phyloP scores from a whole-genome alignment of 2,797 vertebrate species.

The Chaenodraco wilsoni region DNA sequence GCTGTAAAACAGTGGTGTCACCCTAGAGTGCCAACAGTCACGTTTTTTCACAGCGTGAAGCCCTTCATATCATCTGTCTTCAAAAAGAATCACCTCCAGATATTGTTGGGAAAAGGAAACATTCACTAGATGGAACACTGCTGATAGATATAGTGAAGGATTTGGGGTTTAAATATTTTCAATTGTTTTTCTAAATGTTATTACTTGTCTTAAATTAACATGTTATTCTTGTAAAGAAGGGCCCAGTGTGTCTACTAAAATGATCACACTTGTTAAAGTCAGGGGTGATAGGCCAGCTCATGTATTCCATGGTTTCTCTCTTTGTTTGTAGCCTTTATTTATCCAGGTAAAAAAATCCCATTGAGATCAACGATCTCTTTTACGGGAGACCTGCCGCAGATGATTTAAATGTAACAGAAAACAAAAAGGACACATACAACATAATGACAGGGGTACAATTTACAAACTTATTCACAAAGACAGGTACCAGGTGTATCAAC shows the following conservation, averaged over 20 bases:
- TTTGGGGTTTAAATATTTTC: background rate
- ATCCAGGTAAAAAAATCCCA: too few relatives aligned
- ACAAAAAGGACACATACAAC: too few relatives aligned
- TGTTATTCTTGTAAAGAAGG: background rate
- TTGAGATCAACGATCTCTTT: too few relatives aligned
- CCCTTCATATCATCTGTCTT: slow-evolving; percentile 45
- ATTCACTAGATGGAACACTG: background rate
- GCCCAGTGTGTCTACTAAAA: slow-evolving; percentile 1
- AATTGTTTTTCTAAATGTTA: slow-evolving; percentile 3
- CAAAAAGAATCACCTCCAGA: slow-evolving; percentile 45
- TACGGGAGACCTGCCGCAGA: too few relatives aligned
- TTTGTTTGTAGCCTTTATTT: too few relatives aligned
- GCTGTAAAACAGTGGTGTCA: slow-evolving; percentile 58
- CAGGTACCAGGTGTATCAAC: too few relatives aligned
- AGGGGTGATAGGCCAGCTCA: background rate
- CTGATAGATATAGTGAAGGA: slow-evolving; percentile 23
- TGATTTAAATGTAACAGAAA: too few relatives aligned
- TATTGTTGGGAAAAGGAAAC: slow-evolving; percentile 27
- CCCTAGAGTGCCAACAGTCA: slow-evolving; percentile 49
- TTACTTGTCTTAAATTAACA: slow-evolving; percentile 23
- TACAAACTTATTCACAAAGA: too few relatives aligned
- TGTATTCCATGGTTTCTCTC: background rate
- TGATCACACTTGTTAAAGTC: background rate
- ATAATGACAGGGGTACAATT: too few relatives aligned
- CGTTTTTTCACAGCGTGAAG: slow-evolving; percentile 48